Base-by-base conservation (phyloP, 2,797 vertebrate genomes). In the Macroramphosus scolopax region DNA sequence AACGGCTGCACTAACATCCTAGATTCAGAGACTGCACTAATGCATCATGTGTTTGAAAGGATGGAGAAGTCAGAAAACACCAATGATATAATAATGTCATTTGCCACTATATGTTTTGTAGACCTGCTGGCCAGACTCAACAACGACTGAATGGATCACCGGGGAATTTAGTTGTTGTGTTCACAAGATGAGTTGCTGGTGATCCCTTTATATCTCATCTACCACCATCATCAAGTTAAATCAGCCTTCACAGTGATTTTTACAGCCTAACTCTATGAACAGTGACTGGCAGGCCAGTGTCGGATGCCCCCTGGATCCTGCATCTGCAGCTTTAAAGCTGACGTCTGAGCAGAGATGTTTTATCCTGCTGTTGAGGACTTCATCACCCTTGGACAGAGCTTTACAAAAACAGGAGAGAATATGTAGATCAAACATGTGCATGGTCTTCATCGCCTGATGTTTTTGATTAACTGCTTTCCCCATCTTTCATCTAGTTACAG, bases 351-450 rank as follows among this genome's bases (percentile, higher is more conserved):
- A 38, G 24, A 57, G 1, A 20, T 20, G 14, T 49, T 43, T 26
- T 54, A 49, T 32, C 51, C 53, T 54, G 50, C 55, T 59, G 44
- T 62, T 48, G 47, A 67, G 38, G 49, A 64, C 51, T 22, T 31
- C 35, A 38, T 18, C n/a, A 8, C 45, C 35, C 34, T 82, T 22
- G 72, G 70, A 12, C 32, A 64, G 42, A 66, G n/a, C 55, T 86
- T 77, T 43, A 84, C 78, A 31, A 36, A 62, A 49, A 24, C 57
- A 37, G 75, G 39, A 64, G 57, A 26, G 36, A 44, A 68, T 30
- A n/a, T 26, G n/a, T n/a, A 33, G 13, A 46, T 58, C 18, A 52
- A 62, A 68, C 49, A 22, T 17, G 1, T 31, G 37, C 42, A 41
- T 8, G n/a, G 14, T 40, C 37, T 45, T 58, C 3, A 57, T 51